Base-by-base conservation (phyloP, 1,140 invertebrate genomes). In the Plodia interpunctella region DNA sequence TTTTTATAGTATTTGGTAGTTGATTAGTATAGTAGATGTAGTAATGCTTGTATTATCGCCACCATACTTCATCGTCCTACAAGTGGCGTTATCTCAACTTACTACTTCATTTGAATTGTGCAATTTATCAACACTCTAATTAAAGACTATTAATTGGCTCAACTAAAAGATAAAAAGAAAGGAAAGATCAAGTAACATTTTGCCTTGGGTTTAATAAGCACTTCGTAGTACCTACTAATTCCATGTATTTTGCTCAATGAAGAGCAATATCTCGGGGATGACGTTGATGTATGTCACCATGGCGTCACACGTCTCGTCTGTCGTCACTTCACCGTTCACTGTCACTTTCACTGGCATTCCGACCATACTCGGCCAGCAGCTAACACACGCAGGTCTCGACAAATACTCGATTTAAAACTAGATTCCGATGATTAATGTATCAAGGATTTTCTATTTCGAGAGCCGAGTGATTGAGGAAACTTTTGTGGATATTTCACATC, bases 381-480 rank as follows among this genome's bases (percentile, higher is more conserved):
- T 44, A 15, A 44, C 15, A 13, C 9, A 32, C 30, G n/a, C n/a
- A n/a, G n/a, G n/a, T 44, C 38, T 44, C 38, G 38, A 44, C n/a
- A 44, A 44, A 44, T 44, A 44, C 13, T 44, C 38, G 38, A 44
- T 6, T n/a, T 17, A n/a, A 44, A 44, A 15, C 38, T 44, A 44
- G 38, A 44, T 44, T 44, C 10, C 13, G 38, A 44, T 44, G 38
- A 44, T 44, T 44, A 44, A 44, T 44, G 38, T 44, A 17, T 44
- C 38, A 10, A 15, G 38, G 38, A 44, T 44, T 44, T 44, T 44
- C 38, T 44, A 44, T 44, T 44, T 44, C n/a, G 38, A 9, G 9
- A 15, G 38, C 38, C 13, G 13, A 13, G n/a, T 44, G 13, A 44
- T n/a, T 44, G 13, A 44, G 13, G 38, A 5, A 15, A 17, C 38